These are phyloP conservation scores for Folsomia manolachei DNA, from an alignment of 2,888 invertebrate genomes.

Conservation along the genomic window DNA sequence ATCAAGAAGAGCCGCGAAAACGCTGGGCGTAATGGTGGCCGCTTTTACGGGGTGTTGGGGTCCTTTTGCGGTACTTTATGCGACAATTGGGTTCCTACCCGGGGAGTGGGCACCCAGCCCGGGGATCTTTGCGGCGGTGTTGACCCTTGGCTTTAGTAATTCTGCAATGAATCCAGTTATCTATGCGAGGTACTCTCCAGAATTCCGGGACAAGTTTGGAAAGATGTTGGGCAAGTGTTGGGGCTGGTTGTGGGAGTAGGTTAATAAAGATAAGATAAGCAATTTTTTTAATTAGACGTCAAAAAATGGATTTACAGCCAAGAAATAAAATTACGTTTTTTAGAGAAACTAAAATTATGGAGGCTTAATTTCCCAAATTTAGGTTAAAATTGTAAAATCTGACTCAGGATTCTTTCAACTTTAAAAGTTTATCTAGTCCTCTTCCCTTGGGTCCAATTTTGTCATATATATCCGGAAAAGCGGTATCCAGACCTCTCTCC, in stretches of 20 bases:
- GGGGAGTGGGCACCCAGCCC: not conserved
- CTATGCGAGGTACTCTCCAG: not conserved
- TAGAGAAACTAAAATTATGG: too few species aligned
- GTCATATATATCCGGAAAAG: conserved; percentile 60
- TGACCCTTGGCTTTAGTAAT: not conserved
- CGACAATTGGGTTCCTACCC: not conserved
- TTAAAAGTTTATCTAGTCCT: too few species aligned
- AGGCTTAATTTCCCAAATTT: too few species aligned
- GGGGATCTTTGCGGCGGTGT: not conserved
- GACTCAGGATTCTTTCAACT: too few species aligned
- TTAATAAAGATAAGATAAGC: too few species aligned
- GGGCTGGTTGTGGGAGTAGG: too few species aligned
- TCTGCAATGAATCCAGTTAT: conserved; percentile 8
- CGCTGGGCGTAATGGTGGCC: not conserved
- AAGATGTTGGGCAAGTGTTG: too few species aligned
- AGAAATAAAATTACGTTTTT: too few species aligned
- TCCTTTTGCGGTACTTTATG: not conserved
- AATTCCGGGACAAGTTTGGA: too few species aligned
- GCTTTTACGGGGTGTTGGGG: not conserved
- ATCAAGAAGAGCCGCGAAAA: not conserved
- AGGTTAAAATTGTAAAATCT: too few species aligned
- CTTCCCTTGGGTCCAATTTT: conserved; percentile 53
- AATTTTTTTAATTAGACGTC: too few species aligned
- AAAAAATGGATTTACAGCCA: too few species aligned
- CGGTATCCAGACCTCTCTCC: conserved; percentile 54